Conservation (phyloP, 2,888 invertebrate species). For the Gryllus longicercus region DNA sequence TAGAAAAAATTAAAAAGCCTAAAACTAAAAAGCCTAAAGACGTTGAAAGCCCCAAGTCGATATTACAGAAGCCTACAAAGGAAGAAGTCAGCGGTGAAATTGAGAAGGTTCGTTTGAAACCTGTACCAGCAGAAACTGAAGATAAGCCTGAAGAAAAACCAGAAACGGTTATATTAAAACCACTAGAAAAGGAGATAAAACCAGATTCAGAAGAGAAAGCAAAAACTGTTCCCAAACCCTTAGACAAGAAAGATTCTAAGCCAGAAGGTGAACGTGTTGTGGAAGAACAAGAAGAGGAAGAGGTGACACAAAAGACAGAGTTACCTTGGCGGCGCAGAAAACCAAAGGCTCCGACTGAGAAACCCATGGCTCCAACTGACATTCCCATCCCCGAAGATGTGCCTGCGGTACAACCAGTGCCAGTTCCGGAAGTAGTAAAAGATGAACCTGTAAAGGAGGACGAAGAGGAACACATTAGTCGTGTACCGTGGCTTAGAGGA, state of each 20-base stretch:
- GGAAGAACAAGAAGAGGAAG: conserved; percentile 42
- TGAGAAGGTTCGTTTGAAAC: conserved; percentile 36
- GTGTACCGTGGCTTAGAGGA: conserved; percentile 24
- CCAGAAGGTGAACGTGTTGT: conserved; percentile 51
- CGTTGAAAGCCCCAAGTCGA: conserved; percentile 30
- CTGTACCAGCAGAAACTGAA: conserved; percentile 31
- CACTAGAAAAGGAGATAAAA: conserved; percentile 29
- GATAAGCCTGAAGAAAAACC: conserved; percentile 30
- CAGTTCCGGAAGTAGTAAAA: not conserved
- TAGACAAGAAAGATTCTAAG: conserved; percentile 34
- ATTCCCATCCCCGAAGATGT: too few species aligned
- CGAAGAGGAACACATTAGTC: conserved; percentile 1
- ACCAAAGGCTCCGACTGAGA: conserved; percentile 34
- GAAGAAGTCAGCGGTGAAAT: conserved; percentile 27
- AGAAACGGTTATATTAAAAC: conserved; percentile 31
- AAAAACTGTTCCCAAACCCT: conserved; percentile 34
- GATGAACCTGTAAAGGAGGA: not conserved
- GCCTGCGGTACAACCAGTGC: not conserved
- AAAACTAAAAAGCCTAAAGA: conserved; percentile 32
- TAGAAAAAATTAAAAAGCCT: conserved; percentile 18
- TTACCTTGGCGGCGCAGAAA: conserved; percentile 42
- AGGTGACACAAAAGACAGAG: conserved; percentile 37
- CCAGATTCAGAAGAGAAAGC: conserved; percentile 29
- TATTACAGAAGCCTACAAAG: not conserved
- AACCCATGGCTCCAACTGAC: conserved; percentile 33